phyloP scores from a whole-genome alignment of 2,113 vertebrate species.

The Bettongia penicillata region DNA sequence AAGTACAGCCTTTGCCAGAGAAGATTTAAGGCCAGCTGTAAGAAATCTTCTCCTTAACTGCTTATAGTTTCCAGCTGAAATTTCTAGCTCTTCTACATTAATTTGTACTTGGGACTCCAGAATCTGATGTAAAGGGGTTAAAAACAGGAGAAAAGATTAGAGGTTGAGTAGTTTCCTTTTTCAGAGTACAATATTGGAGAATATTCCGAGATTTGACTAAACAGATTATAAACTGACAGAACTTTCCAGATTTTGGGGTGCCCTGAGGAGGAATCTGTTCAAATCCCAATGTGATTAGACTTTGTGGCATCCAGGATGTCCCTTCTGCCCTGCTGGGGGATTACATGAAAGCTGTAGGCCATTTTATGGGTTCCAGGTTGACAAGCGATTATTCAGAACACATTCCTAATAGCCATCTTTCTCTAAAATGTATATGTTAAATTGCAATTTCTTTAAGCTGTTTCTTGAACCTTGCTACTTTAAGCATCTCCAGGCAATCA shows the following conservation, averaged over 20 bases:
- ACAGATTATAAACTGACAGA: conserved; percentile 6
- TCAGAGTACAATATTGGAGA: conserved; percentile 28
- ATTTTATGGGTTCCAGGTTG: background rate
- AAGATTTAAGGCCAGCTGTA: background rate
- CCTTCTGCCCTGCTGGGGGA: background rate
- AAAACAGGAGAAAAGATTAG: background rate
- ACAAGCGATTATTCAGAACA: conserved; percentile 9
- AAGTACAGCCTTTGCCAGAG: background rate
- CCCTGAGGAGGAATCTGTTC: conserved; percentile 1
- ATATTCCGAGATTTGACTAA: conserved; percentile 7
- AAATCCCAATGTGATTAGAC: background rate
- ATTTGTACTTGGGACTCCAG: background rate
- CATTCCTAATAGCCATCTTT: background rate
- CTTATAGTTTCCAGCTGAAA: background rate
- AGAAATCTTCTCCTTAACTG: background rate
- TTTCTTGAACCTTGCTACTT: conserved; percentile 27
- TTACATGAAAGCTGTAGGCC: background rate
- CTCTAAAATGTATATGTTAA: background rate
- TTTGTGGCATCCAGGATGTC: background rate
- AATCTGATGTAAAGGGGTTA: background rate
- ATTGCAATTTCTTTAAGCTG: background rate
- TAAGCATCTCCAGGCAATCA: conserved; percentile 32
- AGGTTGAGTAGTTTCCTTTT: background rate
- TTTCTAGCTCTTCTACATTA: conserved; percentile 26
- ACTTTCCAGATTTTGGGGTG: background rate